Base-by-base conservation (phyloP, 2,797 vertebrate species). In the Nasua narica region DNA sequence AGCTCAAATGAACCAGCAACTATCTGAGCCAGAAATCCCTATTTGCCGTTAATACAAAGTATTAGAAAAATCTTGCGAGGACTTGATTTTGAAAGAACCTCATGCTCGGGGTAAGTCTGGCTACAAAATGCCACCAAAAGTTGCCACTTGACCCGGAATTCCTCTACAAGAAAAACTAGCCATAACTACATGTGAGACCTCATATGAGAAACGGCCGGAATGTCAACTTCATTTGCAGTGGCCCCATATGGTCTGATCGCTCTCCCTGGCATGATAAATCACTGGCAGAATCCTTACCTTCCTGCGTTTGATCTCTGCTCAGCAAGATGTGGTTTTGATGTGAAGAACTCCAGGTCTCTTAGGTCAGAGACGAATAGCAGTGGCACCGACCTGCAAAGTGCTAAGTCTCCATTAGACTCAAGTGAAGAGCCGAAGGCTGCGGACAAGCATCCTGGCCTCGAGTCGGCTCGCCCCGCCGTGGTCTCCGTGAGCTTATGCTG, bases 281-380 rank as follows among this genome's bases (percentile, higher is more conserved):
- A 99, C 99, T 98, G 97, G 98, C 97, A 97, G 99, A 98, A 99
- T 99, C 99, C 99, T 99, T 99, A 99, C 99, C 99, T 99, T 99
- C 98, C 98, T 98, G 98, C 98, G 99, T 99, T 99, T 99, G 99
- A 99, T 99, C 99, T 99, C 98, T 98, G 99, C 99, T 98, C 99
- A 98, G 99, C 98, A 99, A 99, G 99, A 99, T 99, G 99, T 98
- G 99, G 99, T 99, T 99, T 99, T 99, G 99, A 99, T 99, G 99
- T 99, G 99, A 99, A 99, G 99, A 99, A 99, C 99, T 99, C 99
- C 99, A 99, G 99, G 99, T 99, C 99, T 99, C 98, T 98, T 99
- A 98, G 99, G 99, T 99, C 99, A 99, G 99, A 99, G 99, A 99
- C 98, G 98, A 99, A 99, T 98, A 98, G 98, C 99, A 99, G 99